These are phyloP conservation scores for Cephalotes varians DNA, from an alignment of 2,888 invertebrate species.

Conservation along the genomic window DNA sequence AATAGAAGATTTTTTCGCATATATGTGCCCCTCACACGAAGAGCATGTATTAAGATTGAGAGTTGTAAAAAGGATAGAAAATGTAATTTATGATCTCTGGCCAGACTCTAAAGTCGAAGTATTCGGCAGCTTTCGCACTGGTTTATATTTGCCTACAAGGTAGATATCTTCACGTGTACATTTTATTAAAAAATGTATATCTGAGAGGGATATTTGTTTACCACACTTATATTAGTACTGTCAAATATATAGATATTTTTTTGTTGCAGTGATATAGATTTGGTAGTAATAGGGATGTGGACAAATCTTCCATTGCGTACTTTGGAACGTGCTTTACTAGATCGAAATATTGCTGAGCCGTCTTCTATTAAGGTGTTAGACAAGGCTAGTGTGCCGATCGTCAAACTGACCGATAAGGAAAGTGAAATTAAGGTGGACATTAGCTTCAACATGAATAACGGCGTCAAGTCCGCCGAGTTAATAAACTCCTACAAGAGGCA, in stretches of 20 bases:
- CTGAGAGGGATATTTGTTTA: not conserved
- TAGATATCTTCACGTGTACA: constrained; percentile 79
- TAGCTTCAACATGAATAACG: constrained; percentile 99
- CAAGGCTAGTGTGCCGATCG: constrained; percentile 99
- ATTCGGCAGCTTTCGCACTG: constrained; percentile 99
- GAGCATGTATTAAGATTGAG: constrained; percentile 96
- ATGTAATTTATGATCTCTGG: constrained; percentile 95
- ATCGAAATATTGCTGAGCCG: constrained; percentile 95
- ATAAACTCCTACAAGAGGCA: constrained; percentile 96
- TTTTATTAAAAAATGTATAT: not conserved
- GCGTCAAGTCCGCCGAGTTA: constrained; percentile 98
- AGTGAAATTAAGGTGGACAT: constrained; percentile 96
- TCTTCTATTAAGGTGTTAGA: constrained; percentile 97
- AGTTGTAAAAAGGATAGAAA: constrained; percentile 95
- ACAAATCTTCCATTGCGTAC: constrained; percentile 96
- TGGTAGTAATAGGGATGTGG: constrained; percentile 92
- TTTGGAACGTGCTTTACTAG: constrained; percentile 95
- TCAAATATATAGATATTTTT: constrained; percentile 2
- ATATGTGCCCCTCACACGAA: constrained; percentile 97
- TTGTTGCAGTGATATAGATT: constrained; percentile 89
- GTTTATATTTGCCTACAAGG: constrained; percentile 98
- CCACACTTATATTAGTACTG: not conserved
- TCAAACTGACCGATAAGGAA: constrained; percentile 96
- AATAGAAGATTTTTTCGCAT: constrained; percentile 98
- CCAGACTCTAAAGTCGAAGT: constrained; percentile 98